A percentile compares a stretch with the other conserved stretches of the same genome.
These are phyloP conservation scores for Camponotus pennsylvanicus DNA, from an alignment of 1,140 invertebrate genomes.

Conservation along the genomic window DNA sequence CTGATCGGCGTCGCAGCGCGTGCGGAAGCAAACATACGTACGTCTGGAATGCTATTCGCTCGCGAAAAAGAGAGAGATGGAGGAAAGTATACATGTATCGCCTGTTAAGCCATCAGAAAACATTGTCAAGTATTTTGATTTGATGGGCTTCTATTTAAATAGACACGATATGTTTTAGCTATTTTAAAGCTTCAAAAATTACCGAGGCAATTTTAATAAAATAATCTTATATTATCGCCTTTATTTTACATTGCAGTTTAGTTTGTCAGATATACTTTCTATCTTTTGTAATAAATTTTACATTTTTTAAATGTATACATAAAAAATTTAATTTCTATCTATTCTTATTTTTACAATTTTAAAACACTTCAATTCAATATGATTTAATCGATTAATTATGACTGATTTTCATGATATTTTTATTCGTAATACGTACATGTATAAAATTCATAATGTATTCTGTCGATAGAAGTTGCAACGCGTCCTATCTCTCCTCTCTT, in stretches of 20 bases:
- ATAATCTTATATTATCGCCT: not conserved
- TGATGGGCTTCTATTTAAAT: not conserved
- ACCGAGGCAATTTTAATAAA: not conserved
- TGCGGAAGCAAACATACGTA: constrained; percentile 3
- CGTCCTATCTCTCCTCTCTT: not conserved
- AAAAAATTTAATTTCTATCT: not conserved
- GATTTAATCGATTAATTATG: not conserved
- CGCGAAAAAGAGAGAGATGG: constrained; percentile 12
- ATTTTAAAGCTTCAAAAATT: not conserved
- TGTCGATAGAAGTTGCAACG: not conserved
- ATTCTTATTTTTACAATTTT: not conserved
- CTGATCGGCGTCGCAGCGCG: constrained; percentile 38
- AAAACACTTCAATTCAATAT: not conserved
- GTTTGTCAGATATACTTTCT: not conserved
- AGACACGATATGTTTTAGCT: not conserved
- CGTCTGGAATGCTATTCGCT: constrained; percentile 46
- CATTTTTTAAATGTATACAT: too few relatives aligned
- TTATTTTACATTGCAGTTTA: not conserved
- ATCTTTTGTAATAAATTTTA: constrained; percentile 3
- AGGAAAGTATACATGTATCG: not conserved
- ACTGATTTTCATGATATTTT: not conserved
- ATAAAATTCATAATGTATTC: constrained; percentile 7
- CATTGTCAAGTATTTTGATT: too few relatives aligned
- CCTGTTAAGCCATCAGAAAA: constrained; percentile 14
- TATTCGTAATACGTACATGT: not conserved